Evolutionary conservation across 2,113 vertebrate species (phyloP), one percentile per base, ranked within the genome.

Genomic region (Nesoenas mayeri): DNA sequence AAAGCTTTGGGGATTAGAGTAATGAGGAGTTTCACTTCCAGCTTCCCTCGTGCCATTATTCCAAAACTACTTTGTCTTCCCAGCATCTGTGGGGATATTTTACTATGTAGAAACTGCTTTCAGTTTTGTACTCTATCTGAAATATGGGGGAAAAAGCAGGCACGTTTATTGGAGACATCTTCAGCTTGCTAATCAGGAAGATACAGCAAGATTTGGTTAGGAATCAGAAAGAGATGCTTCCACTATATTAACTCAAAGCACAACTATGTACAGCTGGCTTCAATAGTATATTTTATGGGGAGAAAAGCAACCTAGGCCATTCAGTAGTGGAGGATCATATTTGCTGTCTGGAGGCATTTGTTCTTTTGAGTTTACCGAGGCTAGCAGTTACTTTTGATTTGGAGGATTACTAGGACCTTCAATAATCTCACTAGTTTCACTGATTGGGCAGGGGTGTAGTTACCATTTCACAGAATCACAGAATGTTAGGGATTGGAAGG

Each of bases 1-100:
- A 95, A 94, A 81, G 83, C 77, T 92, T 67, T 84, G 28, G 73
- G 65, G 72, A 84, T 95, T 93, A 80, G 56, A 81, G 56, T 88
- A 88, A 95, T 69, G 77, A 93, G 15, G 83, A 79, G 24, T 87
- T 92, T 79, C 53, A 91, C 58, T 89, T 92, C 70, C 77, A 93
- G 69, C n/a, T 91, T 94, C 73, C 50, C 91, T 87, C 77, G 19
- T 91, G 65, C 83, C 79, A 15, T 54, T 79, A 66, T 87, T 89
- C 86, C 58, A 91, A 58, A 87, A 58, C 50, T 19, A 31, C 34
- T 40, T 40, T 40, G 40, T 40, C 40, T 40, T 40, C 40, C 40
- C 13, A 40, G 14, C 12, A 40, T 40, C 40, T 40, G 40, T 40
- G 40, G 40, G 12, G 13, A 40, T 40, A 40, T 40, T 40, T 40